These are phyloP conservation scores for Luscinia megarhynchos DNA, from an alignment of 2,797 vertebrate species.

Conservation along the genomic window DNA sequence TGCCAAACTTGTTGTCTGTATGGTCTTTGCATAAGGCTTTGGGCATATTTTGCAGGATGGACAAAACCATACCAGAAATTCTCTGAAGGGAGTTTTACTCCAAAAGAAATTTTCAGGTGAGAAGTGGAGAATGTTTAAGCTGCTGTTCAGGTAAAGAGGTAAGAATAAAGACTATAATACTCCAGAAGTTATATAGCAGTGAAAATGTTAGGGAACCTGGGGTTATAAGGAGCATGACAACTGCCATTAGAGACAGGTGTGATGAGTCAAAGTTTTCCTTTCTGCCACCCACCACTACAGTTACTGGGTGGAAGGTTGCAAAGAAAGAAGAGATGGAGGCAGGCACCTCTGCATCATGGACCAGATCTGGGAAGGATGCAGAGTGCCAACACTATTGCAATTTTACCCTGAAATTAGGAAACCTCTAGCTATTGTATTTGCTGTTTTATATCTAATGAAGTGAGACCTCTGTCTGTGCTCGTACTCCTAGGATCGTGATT, in stretches of 20 bases:
- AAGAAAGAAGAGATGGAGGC: not conserved
- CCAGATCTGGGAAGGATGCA: not conserved
- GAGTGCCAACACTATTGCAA: not conserved
- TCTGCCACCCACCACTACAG: not conserved
- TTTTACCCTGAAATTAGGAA: not conserved
- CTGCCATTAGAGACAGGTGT: not conserved
- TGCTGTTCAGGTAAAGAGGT: not conserved
- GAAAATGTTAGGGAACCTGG: not conserved
- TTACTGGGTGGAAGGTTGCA: not conserved
- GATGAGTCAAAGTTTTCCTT: conserved; percentile 15
- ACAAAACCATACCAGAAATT: not conserved
- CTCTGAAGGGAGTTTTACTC: not conserved
- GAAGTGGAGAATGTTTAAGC: not conserved
- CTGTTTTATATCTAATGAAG: not conserved
- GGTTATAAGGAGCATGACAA: not conserved
- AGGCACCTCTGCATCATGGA: not conserved
- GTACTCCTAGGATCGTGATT: not conserved
- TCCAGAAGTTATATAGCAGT: not conserved
- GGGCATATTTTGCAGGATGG: not conserved
- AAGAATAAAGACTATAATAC: not conserved
- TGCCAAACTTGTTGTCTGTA: not conserved
- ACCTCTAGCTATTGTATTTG: not conserved
- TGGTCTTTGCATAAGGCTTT: not conserved
- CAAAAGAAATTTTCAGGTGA: not conserved
- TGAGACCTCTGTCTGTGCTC: not conserved